Conservation (phyloP, 2,888 invertebrate genomes). For the Gymnocheta viridis region DNA sequence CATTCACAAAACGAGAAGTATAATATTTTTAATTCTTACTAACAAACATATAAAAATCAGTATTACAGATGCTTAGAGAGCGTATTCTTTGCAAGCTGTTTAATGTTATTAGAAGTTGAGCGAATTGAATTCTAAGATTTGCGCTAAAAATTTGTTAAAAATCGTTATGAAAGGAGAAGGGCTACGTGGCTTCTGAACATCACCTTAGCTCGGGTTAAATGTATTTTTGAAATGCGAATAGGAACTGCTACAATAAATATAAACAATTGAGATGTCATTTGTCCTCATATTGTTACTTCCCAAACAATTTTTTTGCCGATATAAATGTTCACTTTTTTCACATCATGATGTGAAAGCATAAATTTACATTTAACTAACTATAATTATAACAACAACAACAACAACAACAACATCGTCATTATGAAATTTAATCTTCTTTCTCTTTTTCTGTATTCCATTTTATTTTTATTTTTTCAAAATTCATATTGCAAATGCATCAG, state of each 20-base stretch:
- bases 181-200: no score
- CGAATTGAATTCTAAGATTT: no score
- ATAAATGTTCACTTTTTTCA: not conserved
- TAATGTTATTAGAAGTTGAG: no score
- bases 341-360: conserved; percentile 29
- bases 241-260: not conserved
- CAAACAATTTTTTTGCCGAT: not conserved
- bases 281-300: conserved; percentile 15
- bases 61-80: no score
- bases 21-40: no score
- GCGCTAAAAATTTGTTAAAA: no score
- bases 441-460: conserved; percentile 45
- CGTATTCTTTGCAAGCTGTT: no score
- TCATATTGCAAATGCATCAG: conserved; percentile 63
- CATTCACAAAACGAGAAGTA: no score
- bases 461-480: conserved; percentile 60
- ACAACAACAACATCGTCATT: not conserved
- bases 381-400: conserved; percentile 5
- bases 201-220: no score
- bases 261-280: not conserved
- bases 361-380: conserved; percentile 31
- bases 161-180: no score
- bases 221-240: not conserved
- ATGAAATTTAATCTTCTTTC: conserved; percentile 38
- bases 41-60: no score